A percentile compares a stretch with the other conserved stretches of the same genome.
phyloP scores from a whole-genome alignment of 2,797 vertebrate species.

The Rousettus madagascariensis region DNA sequence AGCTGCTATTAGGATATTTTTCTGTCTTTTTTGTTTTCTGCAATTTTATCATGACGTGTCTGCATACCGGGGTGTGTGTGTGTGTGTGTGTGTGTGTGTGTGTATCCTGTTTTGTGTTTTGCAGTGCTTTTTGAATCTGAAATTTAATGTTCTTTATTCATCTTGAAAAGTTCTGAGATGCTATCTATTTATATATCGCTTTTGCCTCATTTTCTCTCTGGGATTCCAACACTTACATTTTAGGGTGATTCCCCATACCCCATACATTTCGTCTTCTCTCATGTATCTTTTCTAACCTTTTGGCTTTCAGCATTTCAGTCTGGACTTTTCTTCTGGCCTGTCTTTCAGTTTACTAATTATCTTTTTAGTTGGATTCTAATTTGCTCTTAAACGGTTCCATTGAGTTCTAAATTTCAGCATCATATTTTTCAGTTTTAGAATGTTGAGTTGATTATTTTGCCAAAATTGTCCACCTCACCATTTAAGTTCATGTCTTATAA shows the following conservation, averaged over 20 bases:
- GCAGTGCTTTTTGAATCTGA: not conserved
- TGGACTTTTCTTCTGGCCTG: not conserved
- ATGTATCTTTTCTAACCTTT: not conserved
- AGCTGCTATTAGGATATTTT: not conserved
- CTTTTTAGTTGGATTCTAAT: constrained; percentile 32
- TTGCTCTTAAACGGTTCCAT: not conserved
- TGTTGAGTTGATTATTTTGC: constrained; percentile 1
- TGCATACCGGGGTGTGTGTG: no score
- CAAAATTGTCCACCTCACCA: constrained; percentile 22
- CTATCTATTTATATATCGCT: not conserved
- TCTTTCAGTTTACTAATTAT: constrained; percentile 22
- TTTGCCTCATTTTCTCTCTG: not conserved
- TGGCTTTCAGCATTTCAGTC: not conserved
- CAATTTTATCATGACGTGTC: not conserved
- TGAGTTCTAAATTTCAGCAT: constrained; percentile 39
- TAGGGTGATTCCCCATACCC: not conserved
- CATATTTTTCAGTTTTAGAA: constrained; percentile 25
- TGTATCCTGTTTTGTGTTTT: not conserved
- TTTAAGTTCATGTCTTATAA: constrained; percentile 28
- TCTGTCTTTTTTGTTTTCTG: not conserved
- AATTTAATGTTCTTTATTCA: not conserved
- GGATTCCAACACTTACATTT: not conserved
- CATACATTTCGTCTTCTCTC: not conserved
- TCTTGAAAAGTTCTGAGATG: not conserved
- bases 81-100: no score